Evolutionary conservation across 2,888 invertebrate species (phyloP).

Genomic region (Lepidochrysops patricia): DNA sequence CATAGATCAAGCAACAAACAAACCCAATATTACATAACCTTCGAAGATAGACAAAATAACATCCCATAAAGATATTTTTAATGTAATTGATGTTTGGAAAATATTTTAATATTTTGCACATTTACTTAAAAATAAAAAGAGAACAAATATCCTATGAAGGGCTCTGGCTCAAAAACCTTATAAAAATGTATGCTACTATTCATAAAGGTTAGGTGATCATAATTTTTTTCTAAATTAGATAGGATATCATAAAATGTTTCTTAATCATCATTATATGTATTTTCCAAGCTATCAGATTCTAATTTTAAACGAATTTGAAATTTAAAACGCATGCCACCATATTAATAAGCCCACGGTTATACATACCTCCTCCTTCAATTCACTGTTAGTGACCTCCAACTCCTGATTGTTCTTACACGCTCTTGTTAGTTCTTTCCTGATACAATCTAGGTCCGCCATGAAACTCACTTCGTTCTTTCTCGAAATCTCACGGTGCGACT

Average conservation of each 20-base stretch:
- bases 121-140: no score
- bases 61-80: neutral
- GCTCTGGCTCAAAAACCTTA: no score
- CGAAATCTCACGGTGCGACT: constrained; percentile 54
- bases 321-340: constrained; percentile 9
- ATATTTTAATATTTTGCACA: no score
- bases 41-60: no score
- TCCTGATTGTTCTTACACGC: constrained; percentile 75
- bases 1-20: neutral
- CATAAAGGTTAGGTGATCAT: no score
- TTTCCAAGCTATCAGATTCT: no score
- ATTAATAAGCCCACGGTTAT: neutral
- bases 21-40: neutral
- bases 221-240: no score
- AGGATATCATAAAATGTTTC: no score
- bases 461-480: constrained; percentile 61
- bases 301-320: no score
- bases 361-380: constrained; percentile 79
- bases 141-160: no score
- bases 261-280: no score
- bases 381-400: constrained; percentile 79
- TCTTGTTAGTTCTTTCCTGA: constrained; percentile 69
- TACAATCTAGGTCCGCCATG: constrained; percentile 60
- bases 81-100: neutral
- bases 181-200: no score